Evolutionary conservation across 2,797 vertebrate species (phyloP), one percentile per base, ranked within the genome.

Genomic region (Chelon auratus): DNA sequence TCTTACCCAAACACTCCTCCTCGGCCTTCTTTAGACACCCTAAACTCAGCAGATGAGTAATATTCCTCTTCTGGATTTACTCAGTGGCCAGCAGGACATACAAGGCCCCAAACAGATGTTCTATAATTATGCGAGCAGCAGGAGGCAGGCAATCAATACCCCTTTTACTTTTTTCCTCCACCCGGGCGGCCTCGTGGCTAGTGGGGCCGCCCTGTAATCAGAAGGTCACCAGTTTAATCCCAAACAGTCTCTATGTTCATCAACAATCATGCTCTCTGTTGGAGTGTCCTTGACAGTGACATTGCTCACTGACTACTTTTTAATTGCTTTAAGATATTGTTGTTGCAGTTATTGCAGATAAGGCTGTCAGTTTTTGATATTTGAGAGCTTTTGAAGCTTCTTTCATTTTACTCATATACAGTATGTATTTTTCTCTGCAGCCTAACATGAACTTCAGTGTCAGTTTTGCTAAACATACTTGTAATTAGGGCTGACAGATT

Each of bases 121-220:
- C 63, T 76, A 78, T 90, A 86, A 89, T 88, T 87, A 83, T 73
- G 81, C 70, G 77, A 73, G 81, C 83, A 76, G 86, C 84, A 63
- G 74, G 83, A 82, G 71, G 74, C 62, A 62, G 65, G 50, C 84
- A 55, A 83, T 91, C 88, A 79, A 88, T 89, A 87, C 68, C 73
- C 76, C 72, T 75, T 52, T 80, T 63, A 73, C 82, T 72, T 66
- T n/a, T 66, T 58, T 51, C 50, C 60, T 79, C 68, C 69, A 63
- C 69, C 81, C 61, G 45, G 62, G 81, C 36, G 47, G 65, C 80
- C 81, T 64, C 53, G 47, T 66, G 78, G 69, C 58, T 72, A 61
- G 68, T 18, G 13, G 55, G 57, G 72, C 70, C 17, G 20, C 20
- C 80, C 67, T 37, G 78, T 69, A 75, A 78, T 87, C 82, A 82